Percentiles rank a stretch among this genome's conserved stretches.
These are phyloP conservation scores for Nasonia longicornis DNA, from an alignment of 1,140 invertebrate genomes.

Conservation along the genomic window DNA sequence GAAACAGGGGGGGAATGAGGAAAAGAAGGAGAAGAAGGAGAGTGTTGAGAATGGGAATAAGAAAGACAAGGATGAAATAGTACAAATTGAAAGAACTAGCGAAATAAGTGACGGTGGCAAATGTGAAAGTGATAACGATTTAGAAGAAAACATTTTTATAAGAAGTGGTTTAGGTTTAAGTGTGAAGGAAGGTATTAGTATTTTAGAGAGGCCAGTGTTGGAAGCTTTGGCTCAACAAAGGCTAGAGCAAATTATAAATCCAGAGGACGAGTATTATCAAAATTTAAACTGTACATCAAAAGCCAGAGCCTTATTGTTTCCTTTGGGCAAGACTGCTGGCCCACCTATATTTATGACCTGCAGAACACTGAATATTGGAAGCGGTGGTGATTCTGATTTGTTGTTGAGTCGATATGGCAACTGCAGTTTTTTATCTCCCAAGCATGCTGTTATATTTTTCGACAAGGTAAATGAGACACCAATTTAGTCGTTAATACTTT, in stretches of 20 bases:
- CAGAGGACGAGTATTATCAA: slow-evolving; percentile 58
- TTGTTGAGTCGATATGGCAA: slow-evolving; percentile 78
- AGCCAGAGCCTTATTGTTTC: slow-evolving; percentile 66
- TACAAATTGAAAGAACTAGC: slow-evolving; percentile 43
- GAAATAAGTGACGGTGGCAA: slow-evolving; percentile 30
- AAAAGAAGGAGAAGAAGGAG: slow-evolving; percentile 31
- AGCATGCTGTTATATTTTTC: slow-evolving; percentile 90
- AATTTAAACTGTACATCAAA: slow-evolving; percentile 56
- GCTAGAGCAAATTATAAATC: slow-evolving; percentile 65
- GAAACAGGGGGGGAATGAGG: slow-evolving; percentile 45
- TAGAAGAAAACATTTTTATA: slow-evolving; percentile 43
- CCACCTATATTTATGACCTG: slow-evolving; percentile 79
- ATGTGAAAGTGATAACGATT: slow-evolving; percentile 37
- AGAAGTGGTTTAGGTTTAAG: slow-evolving; percentile 48
- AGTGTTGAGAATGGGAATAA: slow-evolving; percentile 30
- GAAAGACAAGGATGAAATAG: slow-evolving; percentile 33
- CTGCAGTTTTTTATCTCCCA: slow-evolving; percentile 83
- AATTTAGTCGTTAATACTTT: slow-evolving; percentile 20
- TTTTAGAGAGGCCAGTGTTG: slow-evolving; percentile 64
- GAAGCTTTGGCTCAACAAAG: slow-evolving; percentile 64
- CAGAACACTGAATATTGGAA: slow-evolving; percentile 81
- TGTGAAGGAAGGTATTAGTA: slow-evolving; percentile 63
- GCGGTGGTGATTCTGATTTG: slow-evolving; percentile 81
- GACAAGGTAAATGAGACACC: slow-evolving; percentile 78
- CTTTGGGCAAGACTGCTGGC: slow-evolving; percentile 68